phyloP scores from a whole-genome alignment of 2,888 invertebrate genomes.

The Oscheius sp. region DNA sequence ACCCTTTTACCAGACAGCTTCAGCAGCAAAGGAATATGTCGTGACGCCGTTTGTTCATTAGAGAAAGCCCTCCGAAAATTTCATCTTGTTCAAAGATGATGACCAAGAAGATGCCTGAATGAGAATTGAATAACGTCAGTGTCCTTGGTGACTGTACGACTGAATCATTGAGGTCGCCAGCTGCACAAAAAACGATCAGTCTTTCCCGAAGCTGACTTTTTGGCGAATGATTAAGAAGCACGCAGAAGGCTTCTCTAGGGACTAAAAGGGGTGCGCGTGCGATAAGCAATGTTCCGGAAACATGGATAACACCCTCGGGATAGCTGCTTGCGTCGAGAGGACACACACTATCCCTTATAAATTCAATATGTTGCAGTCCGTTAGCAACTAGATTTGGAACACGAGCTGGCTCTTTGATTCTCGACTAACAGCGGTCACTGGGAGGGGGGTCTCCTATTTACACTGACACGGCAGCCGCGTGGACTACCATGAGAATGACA shows the following conservation, averaged over 20 bases:
- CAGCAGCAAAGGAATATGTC: no score
- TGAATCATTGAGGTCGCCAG: slow-evolving; percentile 1
- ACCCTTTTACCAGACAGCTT: no score
- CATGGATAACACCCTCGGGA: slow-evolving; percentile 24
- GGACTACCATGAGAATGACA: slow-evolving; percentile 12
- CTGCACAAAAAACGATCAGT: neutral
- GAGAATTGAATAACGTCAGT: neutral
- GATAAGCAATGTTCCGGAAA: slow-evolving; percentile 28
- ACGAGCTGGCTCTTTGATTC: slow-evolving; percentile 18
- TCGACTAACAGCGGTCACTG: slow-evolving; percentile 20
- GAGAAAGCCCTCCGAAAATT: no score
- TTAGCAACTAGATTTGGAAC: slow-evolving; percentile 4
- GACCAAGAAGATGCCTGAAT: neutral
- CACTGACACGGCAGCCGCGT: slow-evolving; percentile 18
- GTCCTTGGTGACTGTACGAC: slow-evolving; percentile 1
- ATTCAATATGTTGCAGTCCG: neutral
- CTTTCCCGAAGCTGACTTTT: slow-evolving; percentile 1
- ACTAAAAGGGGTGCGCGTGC: slow-evolving; percentile 20
- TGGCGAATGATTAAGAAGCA: slow-evolving; percentile 11
- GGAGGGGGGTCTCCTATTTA: slow-evolving; percentile 25
- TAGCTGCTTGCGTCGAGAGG: neutral
- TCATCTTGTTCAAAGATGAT: no score
- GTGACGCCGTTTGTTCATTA: no score
- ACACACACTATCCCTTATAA: neutral
- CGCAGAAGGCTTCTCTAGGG: slow-evolving; percentile 21